Evolutionary conservation across 2,888 invertebrate species (phyloP).

Genomic region (Lumbricus terrestris): DNA sequence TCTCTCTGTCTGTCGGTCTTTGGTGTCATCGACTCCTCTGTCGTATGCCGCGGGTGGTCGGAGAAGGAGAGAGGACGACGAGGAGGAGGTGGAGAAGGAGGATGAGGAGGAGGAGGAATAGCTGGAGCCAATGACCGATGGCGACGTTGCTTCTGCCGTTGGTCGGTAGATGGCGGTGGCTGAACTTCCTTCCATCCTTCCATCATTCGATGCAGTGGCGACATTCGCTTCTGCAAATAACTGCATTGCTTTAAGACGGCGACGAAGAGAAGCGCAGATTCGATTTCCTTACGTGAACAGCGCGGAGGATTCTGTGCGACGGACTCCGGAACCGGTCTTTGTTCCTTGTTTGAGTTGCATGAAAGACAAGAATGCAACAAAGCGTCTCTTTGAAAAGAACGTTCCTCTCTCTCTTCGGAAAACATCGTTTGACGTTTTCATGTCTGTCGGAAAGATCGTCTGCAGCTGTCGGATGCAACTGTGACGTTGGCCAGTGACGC

Average conservation of each 20-base stretch:
- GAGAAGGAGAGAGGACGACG: background rate
- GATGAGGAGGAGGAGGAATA: background rate
- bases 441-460: background rate
- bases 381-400: no score
- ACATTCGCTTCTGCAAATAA: no score
- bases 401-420: background rate
- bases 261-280: no score
- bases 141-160: no score
- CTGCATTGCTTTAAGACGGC: no score
- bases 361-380: no score
- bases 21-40: background rate
- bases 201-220: no score
- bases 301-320: background rate
- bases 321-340: background rate
- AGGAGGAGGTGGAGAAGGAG: no score
- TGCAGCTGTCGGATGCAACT: background rate
- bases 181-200: no score
- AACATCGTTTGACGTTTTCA: no score
- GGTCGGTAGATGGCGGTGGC: no score
- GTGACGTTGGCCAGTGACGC: background rate
- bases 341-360: background rate
- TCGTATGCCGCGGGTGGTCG: background rate
- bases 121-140: background rate
- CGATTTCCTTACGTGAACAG: background rate
- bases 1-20: no score